A percentile compares a stretch with the other conserved stretches of the same genome.
Evolutionary conservation across 1,140 invertebrate genomes (phyloP).

Genomic region (Pararge aegeria): DNA sequence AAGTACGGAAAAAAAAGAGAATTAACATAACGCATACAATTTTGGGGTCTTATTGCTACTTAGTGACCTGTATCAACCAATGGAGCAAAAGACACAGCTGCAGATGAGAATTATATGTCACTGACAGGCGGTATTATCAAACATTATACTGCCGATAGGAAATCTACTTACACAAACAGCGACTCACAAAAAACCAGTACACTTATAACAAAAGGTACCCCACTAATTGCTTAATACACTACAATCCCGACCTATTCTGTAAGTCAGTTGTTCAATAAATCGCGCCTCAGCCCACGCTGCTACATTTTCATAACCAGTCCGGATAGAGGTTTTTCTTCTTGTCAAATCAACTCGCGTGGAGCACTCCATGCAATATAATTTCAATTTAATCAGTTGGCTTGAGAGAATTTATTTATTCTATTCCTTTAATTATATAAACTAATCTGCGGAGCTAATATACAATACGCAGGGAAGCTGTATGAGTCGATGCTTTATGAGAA

Average conservation of each 20-base stretch:
- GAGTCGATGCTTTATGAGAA: too few species aligned
- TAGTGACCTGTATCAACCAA: too few species aligned
- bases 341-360: conserved; percentile 2
- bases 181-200: conserved; percentile 7
- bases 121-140: too few species aligned
- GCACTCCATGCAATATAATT: neutral
- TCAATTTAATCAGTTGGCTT: neutral
- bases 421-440: neutral
- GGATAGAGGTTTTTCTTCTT: conserved; percentile 18
- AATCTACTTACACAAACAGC: neutral
- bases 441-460: too few species aligned
- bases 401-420: neutral
- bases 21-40: too few species aligned
- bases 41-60: too few species aligned
- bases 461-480: too few species aligned
- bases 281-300: conserved; percentile 12
- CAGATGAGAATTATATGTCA: too few species aligned
- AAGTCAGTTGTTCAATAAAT: conserved; percentile 11
- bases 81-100: too few species aligned
- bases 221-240: conserved; percentile 9
- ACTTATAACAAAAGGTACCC: conserved; percentile 6
- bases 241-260: conserved; percentile 11
- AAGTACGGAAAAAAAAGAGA: too few species aligned
- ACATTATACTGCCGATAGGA: too few species aligned
- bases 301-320: conserved; percentile 20